Evolutionary conservation across 2,888 invertebrate genomes (phyloP), one percentile per base, ranked within the genome.

Genomic region (Drosophila melanosoma): DNA sequence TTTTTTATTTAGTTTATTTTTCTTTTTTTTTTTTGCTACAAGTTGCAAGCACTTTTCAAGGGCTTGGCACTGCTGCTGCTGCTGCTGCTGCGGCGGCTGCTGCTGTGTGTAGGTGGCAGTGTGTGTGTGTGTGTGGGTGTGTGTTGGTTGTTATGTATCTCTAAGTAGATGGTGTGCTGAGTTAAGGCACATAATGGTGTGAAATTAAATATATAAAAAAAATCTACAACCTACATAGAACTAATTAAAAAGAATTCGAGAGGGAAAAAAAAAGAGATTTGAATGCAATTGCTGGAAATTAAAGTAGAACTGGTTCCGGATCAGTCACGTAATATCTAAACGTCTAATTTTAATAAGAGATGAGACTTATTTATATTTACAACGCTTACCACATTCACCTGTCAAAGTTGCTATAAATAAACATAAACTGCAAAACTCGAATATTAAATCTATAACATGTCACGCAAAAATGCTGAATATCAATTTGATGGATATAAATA

Each of bases 1-100:
- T 63, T 74, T 80, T 66, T 40, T n/a, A n/a, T 56, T 42, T 33
- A 17, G 73, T 81, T 82, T n/a, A 76, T 81, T 82, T 85, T 76
- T 75, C 74, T n/a, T n/a, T 61, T 73, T 81, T 54, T 29, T 61
- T 64, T 62, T 52, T 48, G 57, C 60, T 58, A 11, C 63, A 29
- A 51, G 64, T 45, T 40, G 52, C 66, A 42, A 61, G 38, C 58
- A 26, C 32, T 49, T 49, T 64, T 63, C 76, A 76, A 72, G 78
- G 78, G 78, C 62, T 81, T 81, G 78, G 59, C 78, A 23, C 60
- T 38, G 51, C 29, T 29, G 29, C 29, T 29, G 26, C 42, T 56
- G 40, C 45, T 29, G 23, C 23, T n/a, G n/a, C n/a, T n/a, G n/a
- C n/a, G n/a, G n/a, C n/a, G n/a, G 29, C 29, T 29, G 26, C 42